These are phyloP conservation scores for Todiramphus saurophagus DNA, from an alignment of 2,113 vertebrate species.

Conservation along the genomic window DNA sequence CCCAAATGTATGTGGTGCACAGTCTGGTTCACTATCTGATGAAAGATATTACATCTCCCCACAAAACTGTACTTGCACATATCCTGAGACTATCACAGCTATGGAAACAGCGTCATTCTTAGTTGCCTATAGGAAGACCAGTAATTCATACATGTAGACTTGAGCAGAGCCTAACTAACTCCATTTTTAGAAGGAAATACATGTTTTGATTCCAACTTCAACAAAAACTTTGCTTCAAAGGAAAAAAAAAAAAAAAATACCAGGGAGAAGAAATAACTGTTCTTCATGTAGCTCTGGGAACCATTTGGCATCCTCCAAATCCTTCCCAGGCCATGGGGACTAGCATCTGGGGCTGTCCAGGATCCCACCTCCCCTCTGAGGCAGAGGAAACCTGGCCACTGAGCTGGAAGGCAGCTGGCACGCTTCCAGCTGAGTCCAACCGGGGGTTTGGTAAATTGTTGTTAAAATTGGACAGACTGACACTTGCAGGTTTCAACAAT, in stretches of 20 bases:
- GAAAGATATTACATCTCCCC: background rate
- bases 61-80: background rate
- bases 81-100: background rate
- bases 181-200: background rate
- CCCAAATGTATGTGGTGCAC: background rate
- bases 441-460: background rate
- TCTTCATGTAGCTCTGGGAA: background rate
- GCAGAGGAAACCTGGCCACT: rapidly evolving
- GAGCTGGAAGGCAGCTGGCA: background rate
- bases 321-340: background rate
- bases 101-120: background rate
- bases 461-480: background rate
- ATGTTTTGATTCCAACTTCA: background rate
- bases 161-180: background rate
- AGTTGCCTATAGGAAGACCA: background rate
- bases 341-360: background rate
- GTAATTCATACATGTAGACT: background rate
- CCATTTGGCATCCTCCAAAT: background rate
- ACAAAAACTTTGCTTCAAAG: background rate
- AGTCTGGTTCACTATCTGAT: background rate
- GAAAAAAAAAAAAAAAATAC: background rate
- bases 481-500: background rate
- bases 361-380: background rate
- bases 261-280: background rate
- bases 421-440: background rate